phyloP scores from a whole-genome alignment of 2,797 vertebrate species.

The Onychomys torridus region DNA sequence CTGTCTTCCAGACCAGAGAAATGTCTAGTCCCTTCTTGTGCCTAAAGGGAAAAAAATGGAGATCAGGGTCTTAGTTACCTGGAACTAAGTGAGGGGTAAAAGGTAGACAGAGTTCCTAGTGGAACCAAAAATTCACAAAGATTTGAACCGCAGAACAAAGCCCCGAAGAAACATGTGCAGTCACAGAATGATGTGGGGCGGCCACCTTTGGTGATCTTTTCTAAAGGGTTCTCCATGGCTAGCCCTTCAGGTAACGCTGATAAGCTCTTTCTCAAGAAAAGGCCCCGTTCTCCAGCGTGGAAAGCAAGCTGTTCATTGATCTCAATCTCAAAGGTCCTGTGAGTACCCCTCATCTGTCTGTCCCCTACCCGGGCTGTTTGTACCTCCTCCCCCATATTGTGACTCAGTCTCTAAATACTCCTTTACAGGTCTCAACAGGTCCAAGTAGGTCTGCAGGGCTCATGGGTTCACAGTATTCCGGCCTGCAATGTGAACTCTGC shows the following conservation, averaged over 20 bases:
- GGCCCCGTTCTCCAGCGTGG: conserved; percentile 93
- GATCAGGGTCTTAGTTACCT: conserved; percentile 6
- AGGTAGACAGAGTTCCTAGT: conserved; percentile 18
- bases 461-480: conserved; percentile 87
- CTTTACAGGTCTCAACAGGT: conserved; percentile 89
- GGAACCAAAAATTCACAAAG: background rate
- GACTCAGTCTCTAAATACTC: conserved; percentile 94
- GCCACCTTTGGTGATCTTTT: conserved; percentile 94
- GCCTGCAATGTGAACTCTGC: conserved; percentile 85
- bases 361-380: background rate
- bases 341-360: background rate
- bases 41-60: background rate
- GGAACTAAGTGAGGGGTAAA: background rate
- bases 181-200: conserved; percentile 94
- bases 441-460: conserved; percentile 94
- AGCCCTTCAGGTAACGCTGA: conserved; percentile 89
- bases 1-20: background rate
- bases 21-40: background rate
- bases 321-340: conserved; percentile 93
- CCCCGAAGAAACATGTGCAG: background rate
- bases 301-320: conserved; percentile 94
- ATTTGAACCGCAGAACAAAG: background rate
- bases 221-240: conserved; percentile 91
- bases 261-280: conserved; percentile 95
- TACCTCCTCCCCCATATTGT: conserved; percentile 86